A percentile compares a stretch with the other conserved stretches of the same genome.
These are phyloP conservation scores for Teleogryllus occipitalis DNA, from an alignment of 1,140 invertebrate genomes.

Conservation along the genomic window DNA sequence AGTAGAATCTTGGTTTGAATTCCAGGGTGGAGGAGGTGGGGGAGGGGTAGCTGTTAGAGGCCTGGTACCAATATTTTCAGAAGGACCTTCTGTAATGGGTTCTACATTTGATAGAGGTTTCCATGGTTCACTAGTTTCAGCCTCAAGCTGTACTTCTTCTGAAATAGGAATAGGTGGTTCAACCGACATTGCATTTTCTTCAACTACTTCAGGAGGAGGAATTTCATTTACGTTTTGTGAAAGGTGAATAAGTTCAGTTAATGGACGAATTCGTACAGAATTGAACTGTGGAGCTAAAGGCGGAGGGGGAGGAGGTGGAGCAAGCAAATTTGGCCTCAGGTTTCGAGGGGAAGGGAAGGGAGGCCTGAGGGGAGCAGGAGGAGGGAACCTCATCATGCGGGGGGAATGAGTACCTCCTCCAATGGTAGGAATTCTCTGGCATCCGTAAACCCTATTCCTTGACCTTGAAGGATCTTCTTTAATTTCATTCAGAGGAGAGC, in stretches of 20 bases:
- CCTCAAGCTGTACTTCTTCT: not conserved
- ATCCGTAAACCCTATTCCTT: slow-evolving; percentile 8
- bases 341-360: not conserved
- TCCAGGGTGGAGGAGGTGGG: slow-evolving; percentile 1
- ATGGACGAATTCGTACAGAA: not conserved
- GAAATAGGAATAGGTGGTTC: not conserved
- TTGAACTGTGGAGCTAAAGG: slow-evolving; percentile 13
- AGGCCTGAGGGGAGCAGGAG: not conserved
- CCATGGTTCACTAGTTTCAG: not conserved
- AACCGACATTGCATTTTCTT: not conserved
- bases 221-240: not conserved
- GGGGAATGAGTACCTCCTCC: slow-evolving; percentile 13
- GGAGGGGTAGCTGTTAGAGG: not conserved
- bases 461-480: slow-evolving; percentile 9
- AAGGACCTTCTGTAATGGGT: not conserved
- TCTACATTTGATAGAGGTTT: not conserved
- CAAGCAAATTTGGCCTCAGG: slow-evolving; percentile 10
- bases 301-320: slow-evolving; percentile 17
- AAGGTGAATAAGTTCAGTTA: not conserved
- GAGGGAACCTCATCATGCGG: not conserved
- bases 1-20: not conserved
- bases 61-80: not conserved
- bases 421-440: slow-evolving; percentile 17
- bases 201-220: not conserved
- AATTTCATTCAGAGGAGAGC: slow-evolving; percentile 18